These are phyloP conservation scores for Cylas formicarius DNA, from an alignment of 1,140 invertebrate species.

Conservation along the genomic window DNA sequence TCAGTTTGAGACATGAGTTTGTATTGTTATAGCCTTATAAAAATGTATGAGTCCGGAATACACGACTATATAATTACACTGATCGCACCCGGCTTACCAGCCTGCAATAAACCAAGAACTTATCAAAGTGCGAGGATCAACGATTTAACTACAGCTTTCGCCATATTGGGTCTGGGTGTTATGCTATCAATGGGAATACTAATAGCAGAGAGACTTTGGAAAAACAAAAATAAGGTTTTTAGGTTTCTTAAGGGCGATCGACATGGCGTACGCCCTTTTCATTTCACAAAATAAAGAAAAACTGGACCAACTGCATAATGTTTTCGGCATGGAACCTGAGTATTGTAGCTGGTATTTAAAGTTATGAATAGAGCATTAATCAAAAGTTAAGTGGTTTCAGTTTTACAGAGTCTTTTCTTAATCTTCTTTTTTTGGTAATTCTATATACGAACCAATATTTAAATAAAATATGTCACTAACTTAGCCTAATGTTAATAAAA, in stretches of 20 bases:
- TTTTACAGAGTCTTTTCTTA: too few relatives aligned
- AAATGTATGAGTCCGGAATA: conserved; percentile 26
- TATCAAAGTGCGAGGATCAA: conserved; percentile 26
- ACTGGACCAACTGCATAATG: too few relatives aligned
- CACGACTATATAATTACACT: conserved; percentile 21
- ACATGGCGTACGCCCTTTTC: too few relatives aligned
- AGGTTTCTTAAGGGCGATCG: not conserved
- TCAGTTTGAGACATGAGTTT: not conserved
- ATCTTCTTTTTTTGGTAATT: too few relatives aligned
- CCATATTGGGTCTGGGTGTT: conserved; percentile 15
- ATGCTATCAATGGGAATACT: conserved; percentile 19
- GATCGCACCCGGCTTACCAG: conserved; percentile 16
- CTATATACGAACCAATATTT: too few relatives aligned
- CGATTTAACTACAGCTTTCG: conserved; percentile 22
- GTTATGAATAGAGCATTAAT: too few relatives aligned
- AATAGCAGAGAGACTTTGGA: conserved; percentile 22
- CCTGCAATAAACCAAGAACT: conserved; percentile 17
- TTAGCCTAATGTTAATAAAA: too few relatives aligned
- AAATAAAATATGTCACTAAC: too few relatives aligned
- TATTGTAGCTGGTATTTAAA: too few relatives aligned
- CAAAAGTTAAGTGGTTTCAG: too few relatives aligned
- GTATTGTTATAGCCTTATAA: conserved; percentile 25
- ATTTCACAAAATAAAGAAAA: too few relatives aligned
- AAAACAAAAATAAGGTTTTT: conserved; percentile 9
- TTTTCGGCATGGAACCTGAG: too few relatives aligned